Percentiles rank a stretch among this genome's conserved stretches.
These are phyloP conservation scores for Escarpia spicata DNA, from an alignment of 2,888 invertebrate species.

Conservation along the genomic window DNA sequence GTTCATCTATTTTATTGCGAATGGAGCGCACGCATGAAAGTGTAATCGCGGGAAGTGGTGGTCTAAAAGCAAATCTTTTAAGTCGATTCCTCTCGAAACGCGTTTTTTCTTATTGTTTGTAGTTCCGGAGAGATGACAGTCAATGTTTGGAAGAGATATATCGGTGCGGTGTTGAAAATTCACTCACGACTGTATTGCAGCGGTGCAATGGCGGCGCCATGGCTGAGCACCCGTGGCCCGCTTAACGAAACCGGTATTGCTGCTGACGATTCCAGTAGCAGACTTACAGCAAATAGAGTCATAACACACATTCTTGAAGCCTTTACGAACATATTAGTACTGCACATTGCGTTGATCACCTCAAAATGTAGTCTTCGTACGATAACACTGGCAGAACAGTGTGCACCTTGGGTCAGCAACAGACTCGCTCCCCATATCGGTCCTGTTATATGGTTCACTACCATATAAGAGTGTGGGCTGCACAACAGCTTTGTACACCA, in stretches of 20 bases:
- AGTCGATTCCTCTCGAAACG: background rate
- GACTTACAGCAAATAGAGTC: background rate
- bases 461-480: too few relatives aligned
- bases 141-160: background rate
- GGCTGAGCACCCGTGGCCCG: background rate
- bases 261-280: background rate
- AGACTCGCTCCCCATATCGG: too few relatives aligned
- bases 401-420: background rate
- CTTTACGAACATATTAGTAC: background rate
- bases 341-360: background rate
- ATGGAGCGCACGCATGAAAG: background rate
- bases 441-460: too few relatives aligned
- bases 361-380: background rate
- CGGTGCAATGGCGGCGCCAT: background rate
- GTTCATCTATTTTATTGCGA: background rate
- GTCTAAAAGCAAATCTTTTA: background rate
- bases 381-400: background rate
- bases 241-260: background rate
- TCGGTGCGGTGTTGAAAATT: background rate
- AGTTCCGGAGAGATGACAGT: background rate
- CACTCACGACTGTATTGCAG: background rate
- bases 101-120: background rate
- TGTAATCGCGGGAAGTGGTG: background rate
- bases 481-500: too few relatives aligned
- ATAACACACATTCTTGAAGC: background rate